Conservation (phyloP, 2,888 invertebrate genomes). For the Leptinotarsa haldemani region DNA sequence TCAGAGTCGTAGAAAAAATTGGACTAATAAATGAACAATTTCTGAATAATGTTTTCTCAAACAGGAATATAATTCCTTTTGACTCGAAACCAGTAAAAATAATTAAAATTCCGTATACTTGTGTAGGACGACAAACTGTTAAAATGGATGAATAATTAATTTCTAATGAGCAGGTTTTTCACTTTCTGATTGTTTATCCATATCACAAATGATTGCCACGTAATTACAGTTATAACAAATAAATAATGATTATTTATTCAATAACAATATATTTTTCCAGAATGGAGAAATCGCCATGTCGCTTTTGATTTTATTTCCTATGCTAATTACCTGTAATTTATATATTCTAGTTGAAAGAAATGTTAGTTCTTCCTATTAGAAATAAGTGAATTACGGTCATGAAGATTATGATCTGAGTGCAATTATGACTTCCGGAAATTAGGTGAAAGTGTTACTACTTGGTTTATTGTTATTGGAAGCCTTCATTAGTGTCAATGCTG, state of each 20-base stretch:
- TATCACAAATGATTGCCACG: neutral
- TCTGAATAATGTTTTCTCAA: neutral
- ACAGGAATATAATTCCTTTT: neutral
- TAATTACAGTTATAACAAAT: neutral
- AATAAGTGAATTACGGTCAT: conserved; percentile 15
- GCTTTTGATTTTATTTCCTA: conserved; percentile 14
- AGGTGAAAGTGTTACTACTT: conserved; percentile 25
- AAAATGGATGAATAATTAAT: conserved; percentile 3
- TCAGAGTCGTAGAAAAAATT: no score
- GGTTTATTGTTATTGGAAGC: conserved; percentile 19
- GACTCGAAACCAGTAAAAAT: neutral
- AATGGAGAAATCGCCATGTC: neutral
- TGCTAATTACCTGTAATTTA: conserved; percentile 5
- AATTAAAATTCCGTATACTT: neutral
- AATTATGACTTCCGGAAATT: conserved; percentile 21
- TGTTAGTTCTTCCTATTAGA: neutral
- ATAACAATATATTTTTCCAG: neutral
- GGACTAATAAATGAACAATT: no score
- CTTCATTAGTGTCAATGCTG: conserved; percentile 16
- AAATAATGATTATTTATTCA: conserved; percentile 12
- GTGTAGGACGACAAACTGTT: neutral
- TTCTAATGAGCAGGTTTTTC: conserved; percentile 12
- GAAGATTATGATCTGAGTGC: neutral
- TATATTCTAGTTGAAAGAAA: conserved; percentile 11
- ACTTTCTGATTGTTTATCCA: conserved; percentile 15